Conservation (phyloP, 2,797 vertebrate species). For the Peromyscus aztecus region DNA sequence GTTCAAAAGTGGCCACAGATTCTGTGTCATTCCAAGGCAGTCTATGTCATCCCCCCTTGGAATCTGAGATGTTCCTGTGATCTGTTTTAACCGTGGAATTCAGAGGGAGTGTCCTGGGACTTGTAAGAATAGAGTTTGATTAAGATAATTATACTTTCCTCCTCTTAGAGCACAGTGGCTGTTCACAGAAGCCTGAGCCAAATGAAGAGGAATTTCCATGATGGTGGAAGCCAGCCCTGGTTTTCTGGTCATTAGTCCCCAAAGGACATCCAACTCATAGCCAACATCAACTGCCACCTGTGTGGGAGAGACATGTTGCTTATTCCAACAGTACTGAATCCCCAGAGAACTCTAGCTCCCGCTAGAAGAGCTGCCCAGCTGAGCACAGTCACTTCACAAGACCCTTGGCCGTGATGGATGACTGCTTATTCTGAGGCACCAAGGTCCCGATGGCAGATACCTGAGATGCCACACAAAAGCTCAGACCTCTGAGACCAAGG, state of each 20-base stretch:
- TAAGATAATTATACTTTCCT: background rate
- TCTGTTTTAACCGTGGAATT: background rate
- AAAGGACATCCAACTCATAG: too few species aligned
- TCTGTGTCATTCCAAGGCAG: background rate
- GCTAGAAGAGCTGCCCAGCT: background rate
- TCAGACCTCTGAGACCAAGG: background rate
- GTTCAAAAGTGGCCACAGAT: background rate
- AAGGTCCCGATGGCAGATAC: background rate
- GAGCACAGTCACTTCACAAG: background rate
- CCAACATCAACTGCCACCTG: too few species aligned
- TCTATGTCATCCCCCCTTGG: background rate
- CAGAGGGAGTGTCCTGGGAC: background rate
- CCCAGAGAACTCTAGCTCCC: background rate
- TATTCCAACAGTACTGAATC: background rate
- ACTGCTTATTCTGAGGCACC: background rate
- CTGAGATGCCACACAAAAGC: background rate
- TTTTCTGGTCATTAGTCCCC: background rate
- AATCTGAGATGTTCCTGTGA: background rate
- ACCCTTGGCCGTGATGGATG: background rate
- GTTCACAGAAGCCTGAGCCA: background rate
- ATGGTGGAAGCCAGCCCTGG: background rate
- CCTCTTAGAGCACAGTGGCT: background rate
- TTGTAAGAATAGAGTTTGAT: background rate
- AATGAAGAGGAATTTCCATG: background rate
- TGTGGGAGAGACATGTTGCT: background rate